Evolutionary conservation across 2,797 vertebrate genomes (phyloP), one percentile per base, ranked within the genome.

Genomic region (Cichlasoma orientale): DNA sequence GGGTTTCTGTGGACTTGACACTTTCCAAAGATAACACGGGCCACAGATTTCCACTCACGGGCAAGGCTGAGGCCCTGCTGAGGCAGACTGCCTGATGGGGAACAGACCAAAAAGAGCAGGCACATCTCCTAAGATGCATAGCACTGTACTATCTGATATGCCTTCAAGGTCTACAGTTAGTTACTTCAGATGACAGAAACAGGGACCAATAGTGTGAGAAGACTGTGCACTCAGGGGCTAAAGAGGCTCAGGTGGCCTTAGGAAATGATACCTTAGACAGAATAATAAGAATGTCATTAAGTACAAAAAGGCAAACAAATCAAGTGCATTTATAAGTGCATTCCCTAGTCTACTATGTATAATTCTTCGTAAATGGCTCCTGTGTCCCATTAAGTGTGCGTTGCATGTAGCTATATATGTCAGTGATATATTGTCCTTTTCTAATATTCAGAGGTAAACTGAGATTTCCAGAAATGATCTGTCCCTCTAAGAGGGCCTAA

Each of bases 21-120:
- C 95, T 96, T 97, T 97, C 96, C 95, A 97, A 96, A 97, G 96
- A 96, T 96, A 97, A 96, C 95, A 96, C 83, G 91, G 90, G 90
- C 94, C 92, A 93, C 92, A 93, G 90, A 92, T 93, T 94, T 94
- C 92, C 93, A 93, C 93, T 94, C 90, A 88, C 85, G 73, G 92
- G 89, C 91, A 90, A 36, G 90, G 78, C 92, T 88, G 92, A 94
- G 88, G 90, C 93, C 93, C 95, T 92, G 88, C 95, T 92, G 90
- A 93, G 92, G 92, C 84, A 91, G 83, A 78, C 91, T 88, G 92
- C 92, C 93, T 93, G 91, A 93, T 90, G 90, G 87, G 89, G 90
- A 91, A 85, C 87, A 92, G 90, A 92, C 88, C 77, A 89, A 92
- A 93, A 90, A 86, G 90, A 91, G 91, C 77, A 88, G 90, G 88